Evolutionary conservation across 2,113 vertebrate genomes (phyloP).

Genomic region (Thymallus thymallus): DNA sequence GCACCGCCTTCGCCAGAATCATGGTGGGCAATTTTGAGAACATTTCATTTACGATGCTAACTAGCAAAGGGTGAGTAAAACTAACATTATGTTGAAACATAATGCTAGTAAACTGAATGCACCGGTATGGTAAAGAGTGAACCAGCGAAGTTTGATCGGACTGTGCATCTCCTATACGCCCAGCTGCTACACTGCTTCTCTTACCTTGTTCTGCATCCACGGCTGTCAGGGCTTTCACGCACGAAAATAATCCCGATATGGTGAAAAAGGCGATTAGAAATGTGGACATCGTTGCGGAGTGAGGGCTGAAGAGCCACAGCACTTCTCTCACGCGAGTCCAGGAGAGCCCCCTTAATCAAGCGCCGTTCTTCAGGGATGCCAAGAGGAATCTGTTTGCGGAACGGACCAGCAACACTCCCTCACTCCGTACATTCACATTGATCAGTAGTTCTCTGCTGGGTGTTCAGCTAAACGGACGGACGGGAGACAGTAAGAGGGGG

Average conservation of each 20-base stretch:
- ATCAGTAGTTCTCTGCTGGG: constrained; percentile 59
- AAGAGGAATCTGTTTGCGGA: constrained; percentile 70
- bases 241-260: constrained; percentile 90
- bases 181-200: constrained; percentile 36
- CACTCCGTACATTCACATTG: constrained; percentile 72
- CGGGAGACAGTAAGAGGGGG: constrained; percentile 49
- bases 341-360: constrained; percentile 58
- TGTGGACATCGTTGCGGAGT: constrained; percentile 83
- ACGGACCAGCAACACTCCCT: constrained; percentile 66
- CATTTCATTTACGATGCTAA: background rate
- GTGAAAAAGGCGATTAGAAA: constrained; percentile 81
- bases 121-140: constrained; percentile 3
- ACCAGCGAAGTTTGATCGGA: constrained; percentile 59
- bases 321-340: constrained; percentile 65
- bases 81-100: background rate
- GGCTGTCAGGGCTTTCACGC: constrained; percentile 72
- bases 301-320: constrained; percentile 65
- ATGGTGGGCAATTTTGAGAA: background rate
- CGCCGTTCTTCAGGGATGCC: constrained; percentile 77
- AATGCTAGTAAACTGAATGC: background rate
- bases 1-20: background rate
- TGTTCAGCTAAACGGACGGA: constrained; percentile 42
- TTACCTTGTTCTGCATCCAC: constrained; percentile 82
- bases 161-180: constrained; percentile 51
- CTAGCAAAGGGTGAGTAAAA: background rate